Evolutionary conservation across 2,888 invertebrate genomes (phyloP), one percentile per base, ranked within the genome.

Genomic region (Lepidochrysops patricia): DNA sequence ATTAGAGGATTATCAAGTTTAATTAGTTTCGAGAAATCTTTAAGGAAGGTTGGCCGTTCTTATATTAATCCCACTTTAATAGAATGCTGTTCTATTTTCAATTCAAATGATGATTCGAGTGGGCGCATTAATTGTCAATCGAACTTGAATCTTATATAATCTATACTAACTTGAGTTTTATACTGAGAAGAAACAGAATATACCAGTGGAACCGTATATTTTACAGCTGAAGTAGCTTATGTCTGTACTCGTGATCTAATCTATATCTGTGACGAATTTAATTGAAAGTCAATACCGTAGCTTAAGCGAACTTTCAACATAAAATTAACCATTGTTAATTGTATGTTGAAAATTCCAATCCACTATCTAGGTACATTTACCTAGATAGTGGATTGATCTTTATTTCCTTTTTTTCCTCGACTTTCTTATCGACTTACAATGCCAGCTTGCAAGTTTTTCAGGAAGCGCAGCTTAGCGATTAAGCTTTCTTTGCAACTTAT

Each of bases 1-100:
- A 73, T 74, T 70, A 76, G 69, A 68, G 80, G 83, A 85, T 85
- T 87, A 85, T 79, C 76, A 85, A 86, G 72, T 86, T 85, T 83
- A 84, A 86, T 87, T 86, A 80, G 77, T 82, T 83, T 76, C 73
- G 67, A 72, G 70, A 74, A 75, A 66, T 74, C 72, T 54, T 52
- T 26, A 52, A 70, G 71, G 72, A 74, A 76, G 75, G 60, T 61
- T 76, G 72, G 73, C 72, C 72, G 68, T 73, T 68, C 73, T 78
- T 76, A 73, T 79, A 77, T 73, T 66, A 75, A 74, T 75, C 67
- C 68, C 66, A 62, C 64, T 62, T 58, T 63, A 65, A 32, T 54
- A 54, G 54, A 54, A 19, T 3, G 7, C 52, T 32, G 29, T 15
- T 29, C 29, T 52, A 54, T 54, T 54, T 15, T 9, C 12, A 32